Conservation (phyloP, 2,888 invertebrate genomes). For the Drosophila engyochracea region DNA sequence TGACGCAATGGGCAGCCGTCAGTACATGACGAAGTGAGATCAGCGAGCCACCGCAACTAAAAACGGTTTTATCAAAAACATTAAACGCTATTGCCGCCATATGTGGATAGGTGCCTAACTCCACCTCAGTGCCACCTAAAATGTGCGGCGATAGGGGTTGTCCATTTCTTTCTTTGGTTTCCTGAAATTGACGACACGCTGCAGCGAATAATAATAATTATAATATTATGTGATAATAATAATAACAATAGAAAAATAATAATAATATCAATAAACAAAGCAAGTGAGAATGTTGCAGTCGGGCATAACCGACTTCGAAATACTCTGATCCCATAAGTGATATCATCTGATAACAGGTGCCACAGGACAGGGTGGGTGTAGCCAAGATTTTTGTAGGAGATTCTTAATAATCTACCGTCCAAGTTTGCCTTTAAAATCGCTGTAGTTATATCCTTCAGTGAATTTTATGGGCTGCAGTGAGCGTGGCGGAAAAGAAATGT, state of each 20-base stretch:
- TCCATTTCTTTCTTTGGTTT: neutral
- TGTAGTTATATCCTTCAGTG: too few relatives aligned
- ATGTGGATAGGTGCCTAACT: conserved; percentile 80
- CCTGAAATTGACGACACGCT: conserved; percentile 31
- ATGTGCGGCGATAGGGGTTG: conserved; percentile 69
- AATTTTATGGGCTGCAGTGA: too few relatives aligned
- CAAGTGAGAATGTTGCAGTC: neutral
- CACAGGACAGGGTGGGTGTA: too few relatives aligned
- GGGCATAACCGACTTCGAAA: too few relatives aligned
- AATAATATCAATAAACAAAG: neutral
- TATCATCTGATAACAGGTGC: too few relatives aligned
- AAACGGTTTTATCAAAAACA: conserved; percentile 45
- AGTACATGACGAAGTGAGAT: conserved; percentile 76
- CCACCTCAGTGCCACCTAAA: conserved; percentile 73
- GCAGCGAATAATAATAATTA: neutral
- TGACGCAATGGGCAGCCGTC: conserved; percentile 83
- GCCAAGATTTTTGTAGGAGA: too few relatives aligned
- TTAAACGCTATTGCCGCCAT: conserved; percentile 81
- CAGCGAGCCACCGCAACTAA: conserved; percentile 81
- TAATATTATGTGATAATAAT: neutral
- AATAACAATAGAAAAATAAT: neutral
- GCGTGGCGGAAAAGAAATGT: too few relatives aligned
- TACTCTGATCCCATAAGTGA: too few relatives aligned
- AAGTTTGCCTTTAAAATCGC: too few relatives aligned
- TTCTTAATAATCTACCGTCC: too few relatives aligned